These are phyloP conservation scores for Thomomys bottae DNA, from an alignment of 2,113 vertebrate genomes.

Conservation along the genomic window DNA sequence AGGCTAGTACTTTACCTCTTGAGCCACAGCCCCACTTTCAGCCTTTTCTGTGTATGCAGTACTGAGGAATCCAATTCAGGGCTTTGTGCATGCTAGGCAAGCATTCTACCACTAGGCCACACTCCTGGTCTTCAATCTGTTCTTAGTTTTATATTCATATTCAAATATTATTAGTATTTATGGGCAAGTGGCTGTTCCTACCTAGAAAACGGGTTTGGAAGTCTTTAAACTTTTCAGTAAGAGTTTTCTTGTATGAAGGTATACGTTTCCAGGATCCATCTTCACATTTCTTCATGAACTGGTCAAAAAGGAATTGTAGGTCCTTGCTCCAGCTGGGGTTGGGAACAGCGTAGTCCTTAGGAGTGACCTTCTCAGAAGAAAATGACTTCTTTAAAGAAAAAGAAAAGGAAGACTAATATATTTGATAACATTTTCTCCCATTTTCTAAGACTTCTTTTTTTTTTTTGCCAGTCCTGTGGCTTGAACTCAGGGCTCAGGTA, in stretches of 20 bases:
- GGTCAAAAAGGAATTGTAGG: slow-evolving; percentile 85
- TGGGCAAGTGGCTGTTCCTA: slow-evolving; percentile 38
- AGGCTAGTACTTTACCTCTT: no score
- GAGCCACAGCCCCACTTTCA: no score
- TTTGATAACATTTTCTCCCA: background rate
- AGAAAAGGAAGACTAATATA: background rate
- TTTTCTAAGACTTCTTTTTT: slow-evolving; percentile 19
- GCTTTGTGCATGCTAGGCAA: no score
- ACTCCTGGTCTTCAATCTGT: background rate
- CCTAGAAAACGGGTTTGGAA: background rate
- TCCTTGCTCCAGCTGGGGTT: slow-evolving; percentile 90
- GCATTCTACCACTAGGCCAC: no score
- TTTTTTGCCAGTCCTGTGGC: no score
- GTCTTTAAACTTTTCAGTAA: rapidly evolving
- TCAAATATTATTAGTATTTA: slow-evolving; percentile 13
- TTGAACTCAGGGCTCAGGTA: no score
- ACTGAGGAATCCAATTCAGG: no score
- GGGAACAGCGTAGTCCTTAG: slow-evolving; percentile 86
- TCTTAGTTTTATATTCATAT: background rate
- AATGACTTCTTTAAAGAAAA: slow-evolving; percentile 53
- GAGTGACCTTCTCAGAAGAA: slow-evolving; percentile 14
- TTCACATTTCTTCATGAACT: slow-evolving; percentile 86
- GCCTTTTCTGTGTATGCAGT: no score
- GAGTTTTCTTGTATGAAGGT: background rate
- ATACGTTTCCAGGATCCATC: slow-evolving; percentile 74